Evolutionary conservation across 2,113 vertebrate species (phyloP).

Genomic region (Euleptes europaea): DNA sequence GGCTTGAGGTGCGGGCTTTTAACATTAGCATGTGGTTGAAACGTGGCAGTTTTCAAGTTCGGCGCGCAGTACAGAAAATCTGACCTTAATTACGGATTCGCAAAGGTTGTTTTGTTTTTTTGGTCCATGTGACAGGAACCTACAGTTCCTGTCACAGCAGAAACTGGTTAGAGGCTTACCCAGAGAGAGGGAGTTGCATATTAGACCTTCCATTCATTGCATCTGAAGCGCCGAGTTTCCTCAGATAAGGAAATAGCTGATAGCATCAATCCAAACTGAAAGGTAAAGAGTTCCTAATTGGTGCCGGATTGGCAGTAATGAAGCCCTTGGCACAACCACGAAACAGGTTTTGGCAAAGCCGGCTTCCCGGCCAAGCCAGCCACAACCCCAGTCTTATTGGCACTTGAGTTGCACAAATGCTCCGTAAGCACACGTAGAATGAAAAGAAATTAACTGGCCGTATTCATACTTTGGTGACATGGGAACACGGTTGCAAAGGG

Average conservation of each 20-base stretch:
- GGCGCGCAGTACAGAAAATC: not conserved
- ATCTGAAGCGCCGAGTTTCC: conserved; percentile 16
- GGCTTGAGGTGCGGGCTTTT: not conserved
- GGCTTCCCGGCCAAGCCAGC: not conserved
- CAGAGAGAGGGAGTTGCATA: not conserved
- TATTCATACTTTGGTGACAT: not conserved
- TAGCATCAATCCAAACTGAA: conserved; percentile 19
- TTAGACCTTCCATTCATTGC: conserved; percentile 3
- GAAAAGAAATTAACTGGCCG: not conserved
- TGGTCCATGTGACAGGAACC: conserved; percentile 8
- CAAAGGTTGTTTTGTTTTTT: not conserved
- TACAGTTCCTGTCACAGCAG: conserved; percentile 4
- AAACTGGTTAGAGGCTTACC: conserved; percentile 38
- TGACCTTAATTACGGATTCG: not conserved
- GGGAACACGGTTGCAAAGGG: not conserved
- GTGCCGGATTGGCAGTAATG: conserved; percentile 9
- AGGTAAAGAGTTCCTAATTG: not conserved
- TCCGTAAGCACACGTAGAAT: conserved; percentile 9
- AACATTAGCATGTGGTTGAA: not conserved
- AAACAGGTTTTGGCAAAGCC: not conserved
- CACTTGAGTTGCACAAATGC: not conserved
- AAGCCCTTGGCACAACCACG: not conserved
- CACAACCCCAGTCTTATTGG: not conserved
- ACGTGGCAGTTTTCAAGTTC: not conserved
- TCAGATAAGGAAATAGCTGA: not conserved